A percentile compares a stretch with the other conserved stretches of the same genome.
phyloP scores from a whole-genome alignment of 2,797 vertebrate genomes.

The Otus scops region DNA sequence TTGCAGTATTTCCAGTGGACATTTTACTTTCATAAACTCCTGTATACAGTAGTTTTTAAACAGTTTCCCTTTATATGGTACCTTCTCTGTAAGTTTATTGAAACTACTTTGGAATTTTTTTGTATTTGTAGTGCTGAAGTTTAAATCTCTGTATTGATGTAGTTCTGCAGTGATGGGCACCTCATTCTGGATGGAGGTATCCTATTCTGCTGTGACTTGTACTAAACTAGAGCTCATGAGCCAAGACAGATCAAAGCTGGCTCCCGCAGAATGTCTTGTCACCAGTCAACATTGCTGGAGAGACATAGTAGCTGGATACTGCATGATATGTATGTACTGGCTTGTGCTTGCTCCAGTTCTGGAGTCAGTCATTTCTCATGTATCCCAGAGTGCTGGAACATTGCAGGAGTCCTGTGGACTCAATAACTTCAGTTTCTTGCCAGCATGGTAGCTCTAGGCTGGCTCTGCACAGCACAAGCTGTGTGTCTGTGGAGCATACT shows the following conservation, averaged over 20 bases:
- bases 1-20: neutral
- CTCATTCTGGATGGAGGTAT: neutral
- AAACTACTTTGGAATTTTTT: neutral
- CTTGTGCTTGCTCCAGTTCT: neutral
- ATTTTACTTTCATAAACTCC: neutral
- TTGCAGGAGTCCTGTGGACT: neutral
- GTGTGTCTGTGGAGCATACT: neutral
- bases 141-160: neutral
- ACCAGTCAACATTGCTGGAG: accelerated
- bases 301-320: neutral
- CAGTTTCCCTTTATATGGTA: neutral
- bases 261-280: neutral
- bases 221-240: neutral
- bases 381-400: neutral
- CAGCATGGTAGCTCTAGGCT: neutral
- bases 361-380: neutral
- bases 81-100: neutral
- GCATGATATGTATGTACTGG: neutral
- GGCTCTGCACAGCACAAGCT: neutral
- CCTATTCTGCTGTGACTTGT: neutral
- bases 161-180: neutral
- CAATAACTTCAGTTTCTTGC: neutral
- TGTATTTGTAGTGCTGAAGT: neutral
- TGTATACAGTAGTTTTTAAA: neutral
- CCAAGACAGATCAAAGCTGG: neutral